Evolutionary conservation across 1,140 invertebrate species (phyloP).

Genomic region (Condylostylus longicornis): DNA sequence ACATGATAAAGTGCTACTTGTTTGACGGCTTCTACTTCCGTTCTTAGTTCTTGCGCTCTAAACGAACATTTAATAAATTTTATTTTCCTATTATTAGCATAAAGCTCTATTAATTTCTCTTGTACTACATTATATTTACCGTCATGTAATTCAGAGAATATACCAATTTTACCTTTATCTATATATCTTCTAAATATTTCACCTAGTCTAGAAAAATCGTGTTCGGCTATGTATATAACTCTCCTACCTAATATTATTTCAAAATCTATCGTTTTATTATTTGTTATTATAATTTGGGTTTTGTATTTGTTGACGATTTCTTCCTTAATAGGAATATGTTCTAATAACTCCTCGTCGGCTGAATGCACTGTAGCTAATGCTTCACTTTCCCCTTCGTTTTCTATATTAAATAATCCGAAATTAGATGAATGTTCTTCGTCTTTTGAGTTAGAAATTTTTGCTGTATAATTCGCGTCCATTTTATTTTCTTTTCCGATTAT

Average conservation of each 20-base stretch:
- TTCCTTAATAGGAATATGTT: too few species aligned
- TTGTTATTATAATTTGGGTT: not conserved
- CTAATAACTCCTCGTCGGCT: not conserved
- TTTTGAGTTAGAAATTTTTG: too few species aligned
- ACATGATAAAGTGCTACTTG: conserved; percentile 1
- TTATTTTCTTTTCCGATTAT: conserved; percentile 1
- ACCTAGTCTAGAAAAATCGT: conserved; percentile 1
- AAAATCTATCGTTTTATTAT: not conserved
- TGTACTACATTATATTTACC: conserved; percentile 4
- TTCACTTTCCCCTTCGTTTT: too few species aligned
- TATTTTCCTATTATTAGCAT: not conserved
- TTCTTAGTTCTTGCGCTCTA: not conserved
- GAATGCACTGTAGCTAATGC: not conserved
- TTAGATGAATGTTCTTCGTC: too few species aligned
- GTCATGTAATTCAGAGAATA: conserved; percentile 5
- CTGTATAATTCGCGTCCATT: too few species aligned
- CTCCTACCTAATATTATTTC: not conserved
- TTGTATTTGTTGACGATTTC: not conserved
- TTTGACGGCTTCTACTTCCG: not conserved
- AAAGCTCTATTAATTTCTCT: conserved; percentile 2
- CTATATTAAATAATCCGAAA: not conserved
- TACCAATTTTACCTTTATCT: conserved; percentile 5
- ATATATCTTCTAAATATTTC: conserved; percentile 6
- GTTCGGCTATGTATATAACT: conserved; percentile 2
- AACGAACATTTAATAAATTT: conserved; percentile 3